Percentiles rank a stretch among this genome's conserved stretches.
Conservation (phyloP, 2,113 vertebrate genomes). For the Heliornis fulica region DNA sequence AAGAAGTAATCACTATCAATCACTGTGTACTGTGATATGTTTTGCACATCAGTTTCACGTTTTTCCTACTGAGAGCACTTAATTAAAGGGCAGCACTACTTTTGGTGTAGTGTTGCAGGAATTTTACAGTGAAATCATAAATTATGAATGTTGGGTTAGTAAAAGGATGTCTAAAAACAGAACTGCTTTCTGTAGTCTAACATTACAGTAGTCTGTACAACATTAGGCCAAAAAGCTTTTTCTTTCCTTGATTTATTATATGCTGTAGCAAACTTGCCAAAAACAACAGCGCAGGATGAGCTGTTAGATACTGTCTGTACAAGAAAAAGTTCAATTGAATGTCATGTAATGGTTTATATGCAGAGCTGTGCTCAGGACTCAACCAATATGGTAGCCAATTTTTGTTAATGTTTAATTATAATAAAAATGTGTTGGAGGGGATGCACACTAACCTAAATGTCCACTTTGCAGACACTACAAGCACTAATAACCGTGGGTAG, state of each 20-base stretch:
- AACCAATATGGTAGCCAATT: slow-evolving; percentile 27
- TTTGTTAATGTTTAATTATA: slow-evolving; percentile 12
- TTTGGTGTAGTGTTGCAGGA: slow-evolving; percentile 80
- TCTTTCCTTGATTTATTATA: slow-evolving; percentile 91
- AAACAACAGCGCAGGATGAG: slow-evolving; percentile 88
- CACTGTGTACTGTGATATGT: slow-evolving; percentile 70
- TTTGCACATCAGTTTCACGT: slow-evolving; percentile 77
- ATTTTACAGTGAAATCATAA: slow-evolving; percentile 82
- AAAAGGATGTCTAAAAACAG: slow-evolving; percentile 83
- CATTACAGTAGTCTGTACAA: slow-evolving; percentile 74
- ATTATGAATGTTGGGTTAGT: slow-evolving; percentile 78
- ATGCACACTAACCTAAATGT: neutral
- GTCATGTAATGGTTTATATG: slow-evolving; percentile 73
- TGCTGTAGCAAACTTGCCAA: slow-evolving; percentile 84
- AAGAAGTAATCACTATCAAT: slow-evolving; percentile 88
- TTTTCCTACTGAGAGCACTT: slow-evolving; percentile 78
- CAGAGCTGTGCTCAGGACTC: slow-evolving; percentile 38
- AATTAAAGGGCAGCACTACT: slow-evolving; percentile 81
- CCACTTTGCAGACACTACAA: neutral
- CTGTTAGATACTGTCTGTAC: slow-evolving; percentile 80
- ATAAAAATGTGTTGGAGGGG: neutral
- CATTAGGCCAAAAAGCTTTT: slow-evolving; percentile 78
- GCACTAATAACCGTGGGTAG: neutral
- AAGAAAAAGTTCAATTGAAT: slow-evolving; percentile 85
- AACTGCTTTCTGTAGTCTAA: slow-evolving; percentile 79